Evolutionary conservation across 2,797 vertebrate species (phyloP), one percentile per base, ranked within the genome.

Genomic region (Pangasius larnaudii): DNA sequence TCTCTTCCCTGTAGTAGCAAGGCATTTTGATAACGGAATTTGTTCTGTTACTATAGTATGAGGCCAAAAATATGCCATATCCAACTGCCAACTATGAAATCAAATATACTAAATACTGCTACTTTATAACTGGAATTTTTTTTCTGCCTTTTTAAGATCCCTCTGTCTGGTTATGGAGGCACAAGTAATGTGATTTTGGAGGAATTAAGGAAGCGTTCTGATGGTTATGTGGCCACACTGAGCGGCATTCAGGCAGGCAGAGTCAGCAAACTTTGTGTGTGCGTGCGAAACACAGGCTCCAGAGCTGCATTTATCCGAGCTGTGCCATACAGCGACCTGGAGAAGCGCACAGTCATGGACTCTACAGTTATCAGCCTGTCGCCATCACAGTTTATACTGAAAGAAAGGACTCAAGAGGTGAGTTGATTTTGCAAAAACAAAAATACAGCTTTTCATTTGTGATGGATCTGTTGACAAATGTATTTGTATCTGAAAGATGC

Each of bases 121-220:
- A 33, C 14, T 51, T 16, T n/a, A 39, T 72, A 49, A 39, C 53
- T 53, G 24, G 18, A 75, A 51, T n/a, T 56, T 56, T 19, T 27
- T 65, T 2, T 14, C 36, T 58, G 24, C 13, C 19, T 85, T 83
- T 87, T 33, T 59, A 85, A 99, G 99, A 99, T 99, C 94, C 98
- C 98, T 0, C 95, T 99, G 79, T 98, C 97, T 30, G 98, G 98
- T 90, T 99, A 99, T 58, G 98, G 98, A 79, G 98, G 98, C 92
- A 97, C 96, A 88, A 99, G 98, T 93, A 98, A 96, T 91, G 93
- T 99, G 88, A 97, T 97, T 94, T 93, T 99, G 92, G 98, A 99
- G 94, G 96, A 98, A 49, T 95, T 98, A 92, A 96, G 96, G 93
- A 99, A 98, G 78, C 93, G 95, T n/a, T 95, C 96, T 0, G 97